These are phyloP conservation scores for Eristalinus aeneus DNA, from an alignment of 2,888 invertebrate species.

Conservation along the genomic window DNA sequence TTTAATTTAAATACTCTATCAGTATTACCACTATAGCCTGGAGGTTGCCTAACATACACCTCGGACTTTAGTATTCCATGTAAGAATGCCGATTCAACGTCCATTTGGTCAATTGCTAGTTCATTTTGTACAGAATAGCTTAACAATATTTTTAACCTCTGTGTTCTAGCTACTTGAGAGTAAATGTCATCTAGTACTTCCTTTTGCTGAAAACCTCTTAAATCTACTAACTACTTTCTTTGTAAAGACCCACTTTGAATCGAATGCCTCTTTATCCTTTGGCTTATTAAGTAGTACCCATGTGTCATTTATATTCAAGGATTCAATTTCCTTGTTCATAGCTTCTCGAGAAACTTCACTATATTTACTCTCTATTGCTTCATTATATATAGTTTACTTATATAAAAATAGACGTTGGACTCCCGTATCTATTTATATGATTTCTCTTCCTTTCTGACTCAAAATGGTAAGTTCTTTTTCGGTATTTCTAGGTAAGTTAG, in stretches of 20 bases:
- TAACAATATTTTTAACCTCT: no score
- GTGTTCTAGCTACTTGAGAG: no score
- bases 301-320: slow-evolving; percentile 9
- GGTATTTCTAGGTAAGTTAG: no score
- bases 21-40: not conserved
- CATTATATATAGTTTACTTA: no score
- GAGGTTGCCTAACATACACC: no score
- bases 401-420: no score
- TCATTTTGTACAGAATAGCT: not conserved
- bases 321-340: slow-evolving; percentile 7
- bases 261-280: not conserved
- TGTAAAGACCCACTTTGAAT: not conserved
- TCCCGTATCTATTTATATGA: no score
- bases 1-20: not conserved
- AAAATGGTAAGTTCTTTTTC: no score
- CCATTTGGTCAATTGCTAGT: not conserved
- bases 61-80: not conserved
- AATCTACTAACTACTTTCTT: no score
- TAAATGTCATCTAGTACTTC: no score
- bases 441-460: no score
- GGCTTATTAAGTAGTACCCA: not conserved
- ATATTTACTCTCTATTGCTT: not conserved
- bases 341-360: not conserved
- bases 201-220: no score
- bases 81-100: not conserved